Evolutionary conservation across 2,113 vertebrate genomes (phyloP).

Genomic region (Chaetura pelagica): DNA sequence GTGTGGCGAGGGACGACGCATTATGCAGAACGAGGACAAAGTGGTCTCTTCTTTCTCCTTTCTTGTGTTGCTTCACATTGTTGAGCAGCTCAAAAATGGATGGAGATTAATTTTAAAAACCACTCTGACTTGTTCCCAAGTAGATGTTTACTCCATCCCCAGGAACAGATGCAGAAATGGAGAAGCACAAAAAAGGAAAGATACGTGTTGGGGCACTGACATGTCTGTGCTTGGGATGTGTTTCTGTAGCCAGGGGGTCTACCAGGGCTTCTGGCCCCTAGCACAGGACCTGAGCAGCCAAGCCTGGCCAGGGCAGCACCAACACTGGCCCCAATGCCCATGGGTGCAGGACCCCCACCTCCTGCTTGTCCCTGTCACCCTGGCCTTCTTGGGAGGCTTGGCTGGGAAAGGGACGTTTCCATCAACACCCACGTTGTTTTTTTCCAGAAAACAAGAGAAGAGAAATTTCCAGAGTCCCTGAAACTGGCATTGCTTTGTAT

Average conservation of each 20-base stretch:
- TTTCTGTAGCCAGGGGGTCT: not conserved
- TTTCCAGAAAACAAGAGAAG: not conserved
- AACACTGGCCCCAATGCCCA: no score
- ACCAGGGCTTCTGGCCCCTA: not conserved
- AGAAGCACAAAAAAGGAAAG: not conserved
- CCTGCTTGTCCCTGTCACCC: not conserved
- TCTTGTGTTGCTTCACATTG: not conserved
- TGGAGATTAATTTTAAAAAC: not conserved
- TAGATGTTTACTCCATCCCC: not conserved
- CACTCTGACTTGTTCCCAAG: not conserved
- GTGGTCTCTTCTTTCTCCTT: not conserved
- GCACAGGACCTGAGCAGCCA: rapidly evolving
- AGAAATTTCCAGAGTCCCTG: not conserved
- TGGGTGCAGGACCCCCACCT: no score
- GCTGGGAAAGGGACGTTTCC: not conserved
- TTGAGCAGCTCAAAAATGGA: not conserved
- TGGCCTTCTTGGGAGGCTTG: rapidly evolving
- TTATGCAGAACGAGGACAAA: not conserved
- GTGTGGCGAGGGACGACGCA: not conserved
- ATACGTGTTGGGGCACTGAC: rapidly evolving
- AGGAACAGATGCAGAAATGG: not conserved
- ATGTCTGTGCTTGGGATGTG: rapidly evolving
- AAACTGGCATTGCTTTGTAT: not conserved
- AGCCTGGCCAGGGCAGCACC: not conserved
- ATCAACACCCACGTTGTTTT: not conserved